These are phyloP conservation scores for Lerema accius DNA, from an alignment of 1,140 invertebrate genomes.

Conservation along the genomic window DNA sequence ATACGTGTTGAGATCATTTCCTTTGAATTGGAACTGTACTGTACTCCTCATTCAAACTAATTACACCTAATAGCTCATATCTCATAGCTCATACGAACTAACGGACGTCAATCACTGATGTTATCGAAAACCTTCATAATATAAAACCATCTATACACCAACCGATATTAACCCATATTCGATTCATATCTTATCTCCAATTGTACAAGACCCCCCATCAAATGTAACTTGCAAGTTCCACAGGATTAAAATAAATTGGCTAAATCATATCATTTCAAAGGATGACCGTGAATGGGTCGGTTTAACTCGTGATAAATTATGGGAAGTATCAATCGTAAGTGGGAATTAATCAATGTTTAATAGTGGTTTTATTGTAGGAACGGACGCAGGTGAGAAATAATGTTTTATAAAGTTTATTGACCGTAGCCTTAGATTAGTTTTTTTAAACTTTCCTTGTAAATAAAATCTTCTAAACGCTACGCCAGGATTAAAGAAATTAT, in stretches of 20 bases:
- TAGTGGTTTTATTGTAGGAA: conserved; percentile 30
- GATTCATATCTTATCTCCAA: conserved; percentile 63
- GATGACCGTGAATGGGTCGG: conserved; percentile 69
- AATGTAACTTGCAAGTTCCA: conserved; percentile 14
- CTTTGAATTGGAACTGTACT: neutral
- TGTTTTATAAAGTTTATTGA: conserved; percentile 18
- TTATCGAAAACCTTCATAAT: conserved; percentile 62
- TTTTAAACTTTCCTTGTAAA: no score
- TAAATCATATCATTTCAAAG: conserved; percentile 47
- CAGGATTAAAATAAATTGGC: conserved; percentile 35
- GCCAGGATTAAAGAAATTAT: no score
- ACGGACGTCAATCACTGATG: conserved; percentile 34
- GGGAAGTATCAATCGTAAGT: conserved; percentile 70
- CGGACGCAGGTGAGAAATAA: conserved; percentile 21
- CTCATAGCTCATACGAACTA: conserved; percentile 31
- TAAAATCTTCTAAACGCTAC: no score
- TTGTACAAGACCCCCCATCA: conserved; percentile 34
- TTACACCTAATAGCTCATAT: conserved; percentile 37
- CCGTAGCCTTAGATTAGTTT: neutral
- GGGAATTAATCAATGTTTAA: conserved; percentile 67
- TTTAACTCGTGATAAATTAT: conserved; percentile 76
- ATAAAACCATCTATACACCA: conserved; percentile 72
- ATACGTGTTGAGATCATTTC: conserved; percentile 10
- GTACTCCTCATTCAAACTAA: conserved; percentile 29
- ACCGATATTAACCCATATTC: conserved; percentile 66